Conservation (phyloP, 2,113 vertebrate genomes). For the Rhea pennata region DNA sequence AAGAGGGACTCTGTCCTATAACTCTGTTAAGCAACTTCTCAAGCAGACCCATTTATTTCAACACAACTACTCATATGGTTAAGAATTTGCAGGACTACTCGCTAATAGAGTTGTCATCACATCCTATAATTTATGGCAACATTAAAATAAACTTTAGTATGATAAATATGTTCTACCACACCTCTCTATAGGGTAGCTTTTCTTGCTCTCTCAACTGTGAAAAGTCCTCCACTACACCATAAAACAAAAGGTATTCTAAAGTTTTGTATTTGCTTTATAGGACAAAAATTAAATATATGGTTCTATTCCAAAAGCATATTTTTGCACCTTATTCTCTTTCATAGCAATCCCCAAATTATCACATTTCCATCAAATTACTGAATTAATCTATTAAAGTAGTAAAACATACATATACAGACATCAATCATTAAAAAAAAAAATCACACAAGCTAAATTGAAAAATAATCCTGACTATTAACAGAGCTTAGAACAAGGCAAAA, state of each 20-base stretch:
- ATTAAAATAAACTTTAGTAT: not conserved
- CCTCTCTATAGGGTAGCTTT: not conserved
- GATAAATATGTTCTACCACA: not conserved
- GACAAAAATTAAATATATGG: accelerated
- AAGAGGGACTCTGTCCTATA: not conserved
- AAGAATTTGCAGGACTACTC: not conserved
- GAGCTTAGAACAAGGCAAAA: not conserved
- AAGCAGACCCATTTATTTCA: not conserved
- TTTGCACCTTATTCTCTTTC: not conserved
- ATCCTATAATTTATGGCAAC: not conserved
- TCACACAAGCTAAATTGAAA: not conserved
- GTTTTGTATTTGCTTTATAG: not conserved
- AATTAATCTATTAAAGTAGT: not conserved
- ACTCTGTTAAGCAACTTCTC: not conserved
- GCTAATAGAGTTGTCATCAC: not conserved
- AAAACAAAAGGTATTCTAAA: not conserved
- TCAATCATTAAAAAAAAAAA: not conserved
- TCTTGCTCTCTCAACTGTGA: not conserved
- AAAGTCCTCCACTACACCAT: not conserved
- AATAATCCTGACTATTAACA: not conserved
- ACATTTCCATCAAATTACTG: not conserved
- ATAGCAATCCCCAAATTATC: not conserved
- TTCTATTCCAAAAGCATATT: not conserved
- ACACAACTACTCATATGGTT: not conserved
- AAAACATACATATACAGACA: not conserved